Evolutionary conservation across 2,797 vertebrate genomes (phyloP).

Genomic region (Amazonetta brasiliensis): DNA sequence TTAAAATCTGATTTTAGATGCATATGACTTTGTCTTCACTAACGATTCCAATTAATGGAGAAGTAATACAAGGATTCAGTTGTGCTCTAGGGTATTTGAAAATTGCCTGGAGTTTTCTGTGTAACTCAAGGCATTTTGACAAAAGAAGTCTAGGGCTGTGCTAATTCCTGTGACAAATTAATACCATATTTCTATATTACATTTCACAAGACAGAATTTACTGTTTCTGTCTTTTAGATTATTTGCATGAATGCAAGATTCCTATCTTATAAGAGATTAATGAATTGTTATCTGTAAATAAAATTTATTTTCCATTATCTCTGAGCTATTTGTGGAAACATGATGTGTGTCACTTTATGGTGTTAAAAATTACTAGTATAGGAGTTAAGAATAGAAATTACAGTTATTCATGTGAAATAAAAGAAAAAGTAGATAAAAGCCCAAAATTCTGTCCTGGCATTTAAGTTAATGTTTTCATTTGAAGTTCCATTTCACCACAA

Average conservation of each 20-base stretch:
- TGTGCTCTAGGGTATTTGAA: neutral
- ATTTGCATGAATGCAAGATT: neutral
- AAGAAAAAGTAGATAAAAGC: neutral
- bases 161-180: neutral
- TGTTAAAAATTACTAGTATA: neutral
- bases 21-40: neutral
- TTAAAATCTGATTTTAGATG: neutral
- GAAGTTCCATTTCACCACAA: neutral
- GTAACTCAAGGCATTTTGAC: neutral
- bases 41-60: neutral
- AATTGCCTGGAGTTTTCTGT: neutral
- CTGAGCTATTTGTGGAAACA: neutral
- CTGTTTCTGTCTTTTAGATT: neutral
- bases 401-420: neutral
- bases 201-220: neutral
- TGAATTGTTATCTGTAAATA: neutral
- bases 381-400: neutral
- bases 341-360: neutral
- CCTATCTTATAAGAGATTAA: neutral
- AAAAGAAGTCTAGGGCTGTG: neutral
- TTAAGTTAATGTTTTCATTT: neutral
- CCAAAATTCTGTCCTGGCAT: neutral
- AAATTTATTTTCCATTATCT: neutral
- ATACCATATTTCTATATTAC: neutral
- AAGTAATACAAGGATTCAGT: neutral